These are phyloP conservation scores for Benthosema pterotum DNA, from an alignment of 2,797 vertebrate genomes.

Conservation along the genomic window DNA sequence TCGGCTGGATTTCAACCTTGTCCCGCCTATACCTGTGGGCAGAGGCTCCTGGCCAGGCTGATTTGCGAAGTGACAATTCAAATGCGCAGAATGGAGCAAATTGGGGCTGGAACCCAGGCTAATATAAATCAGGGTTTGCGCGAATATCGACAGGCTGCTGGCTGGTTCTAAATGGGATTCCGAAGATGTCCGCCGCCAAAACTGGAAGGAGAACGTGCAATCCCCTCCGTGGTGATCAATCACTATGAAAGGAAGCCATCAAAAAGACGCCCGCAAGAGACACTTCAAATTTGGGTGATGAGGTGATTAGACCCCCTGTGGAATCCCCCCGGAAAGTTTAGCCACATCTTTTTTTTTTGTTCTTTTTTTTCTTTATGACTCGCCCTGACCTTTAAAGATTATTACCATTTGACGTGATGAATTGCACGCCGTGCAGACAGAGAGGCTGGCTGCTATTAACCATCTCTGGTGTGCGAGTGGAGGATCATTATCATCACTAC, in stretches of 20 bases:
- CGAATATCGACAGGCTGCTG: neutral
- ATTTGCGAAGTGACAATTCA: no score
- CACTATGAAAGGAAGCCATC: conserved; percentile 62
- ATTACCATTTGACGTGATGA: conserved; percentile 76
- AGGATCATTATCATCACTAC: conserved; percentile 40
- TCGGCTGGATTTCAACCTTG: no score
- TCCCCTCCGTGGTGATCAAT: conserved; percentile 47
- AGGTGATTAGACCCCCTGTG: conserved; percentile 74
- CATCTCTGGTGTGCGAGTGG: conserved; percentile 44
- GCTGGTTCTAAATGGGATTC: conserved; percentile 31
- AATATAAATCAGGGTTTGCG: neutral
- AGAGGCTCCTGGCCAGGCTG: no score
- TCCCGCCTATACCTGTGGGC: no score
- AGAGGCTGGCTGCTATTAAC: conserved; percentile 72
- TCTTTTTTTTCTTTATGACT: conserved; percentile 63
- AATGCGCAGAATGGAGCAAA: no score
- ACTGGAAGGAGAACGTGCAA: neutral
- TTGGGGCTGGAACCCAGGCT: no score
- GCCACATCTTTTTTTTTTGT: conserved; percentile 68
- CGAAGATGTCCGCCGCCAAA: neutral
- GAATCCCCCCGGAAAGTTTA: conserved; percentile 72
- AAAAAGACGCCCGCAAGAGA: conserved; percentile 76
- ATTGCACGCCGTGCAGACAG: conserved; percentile 62
- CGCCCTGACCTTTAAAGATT: conserved; percentile 76
- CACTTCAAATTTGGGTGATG: conserved; percentile 69